phyloP scores from a whole-genome alignment of 2,888 invertebrate species.

The Dendrolimus pini region DNA sequence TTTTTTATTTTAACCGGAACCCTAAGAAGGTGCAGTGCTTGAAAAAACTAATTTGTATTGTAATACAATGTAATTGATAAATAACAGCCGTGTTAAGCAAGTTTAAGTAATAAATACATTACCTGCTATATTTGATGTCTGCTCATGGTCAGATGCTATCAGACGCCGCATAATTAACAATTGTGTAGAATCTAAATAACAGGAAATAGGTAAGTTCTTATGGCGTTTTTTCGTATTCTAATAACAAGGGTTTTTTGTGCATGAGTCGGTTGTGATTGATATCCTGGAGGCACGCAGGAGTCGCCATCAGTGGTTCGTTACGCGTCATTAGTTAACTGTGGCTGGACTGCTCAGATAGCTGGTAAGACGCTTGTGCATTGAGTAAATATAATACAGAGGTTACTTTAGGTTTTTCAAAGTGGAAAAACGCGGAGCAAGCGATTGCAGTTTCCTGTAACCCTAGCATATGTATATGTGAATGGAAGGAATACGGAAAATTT shows the following conservation, averaged over 20 bases:
- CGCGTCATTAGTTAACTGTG: constrained; percentile 24
- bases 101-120: not conserved
- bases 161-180: not conserved
- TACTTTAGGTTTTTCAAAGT: too few species aligned
- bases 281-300: constrained; percentile 31
- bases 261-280: constrained; percentile 29
- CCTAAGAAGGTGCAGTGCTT: too few species aligned
- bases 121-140: not conserved
- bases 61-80: not conserved
- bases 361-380: not conserved
- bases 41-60: too few species aligned
- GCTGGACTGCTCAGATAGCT: constrained; percentile 8
- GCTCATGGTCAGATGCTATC: not conserved
- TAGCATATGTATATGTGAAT: too few species aligned
- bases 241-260: constrained; percentile 18
- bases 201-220: not conserved
- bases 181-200: not conserved
- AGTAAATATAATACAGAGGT: not conserved
- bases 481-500: too few species aligned
- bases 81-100: not conserved
- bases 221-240: not conserved
- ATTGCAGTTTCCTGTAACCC: too few species aligned
- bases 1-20: too few species aligned
- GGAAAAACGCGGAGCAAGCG: too few species aligned
- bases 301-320: constrained; percentile 17